A percentile compares a stretch with the other conserved stretches of the same genome.
Evolutionary conservation across 1,140 invertebrate genomes (phyloP).

Genomic region (Drosophila kanapiae): DNA sequence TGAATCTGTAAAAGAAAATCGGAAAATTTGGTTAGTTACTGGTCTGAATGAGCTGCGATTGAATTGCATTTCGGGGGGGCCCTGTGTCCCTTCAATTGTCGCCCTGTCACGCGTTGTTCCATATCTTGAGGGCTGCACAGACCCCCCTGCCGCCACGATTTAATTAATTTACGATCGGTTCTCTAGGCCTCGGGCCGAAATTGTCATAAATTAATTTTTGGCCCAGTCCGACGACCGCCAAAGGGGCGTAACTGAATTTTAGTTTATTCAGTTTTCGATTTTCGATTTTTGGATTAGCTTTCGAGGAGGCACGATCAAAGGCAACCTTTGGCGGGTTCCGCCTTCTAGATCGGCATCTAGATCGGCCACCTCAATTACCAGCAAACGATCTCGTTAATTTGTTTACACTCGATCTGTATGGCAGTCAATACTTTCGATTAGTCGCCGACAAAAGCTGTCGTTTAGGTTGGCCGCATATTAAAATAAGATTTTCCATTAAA

Average conservation of each 20-base stretch:
- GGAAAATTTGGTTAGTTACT: slow-evolving; percentile 39
- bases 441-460: slow-evolving; percentile 65
- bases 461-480: slow-evolving; percentile 67
- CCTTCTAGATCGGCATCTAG: slow-evolving; percentile 46
- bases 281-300: slow-evolving; percentile 26
- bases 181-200: slow-evolving; percentile 38
- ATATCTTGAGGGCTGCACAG: slow-evolving; percentile 53
- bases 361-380: slow-evolving; percentile 72
- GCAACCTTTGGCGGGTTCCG: slow-evolving; percentile 43
- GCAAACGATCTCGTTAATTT: slow-evolving; percentile 82
- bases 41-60: slow-evolving; percentile 35
- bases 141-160: slow-evolving; percentile 23
- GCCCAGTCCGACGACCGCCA: slow-evolving; percentile 15
- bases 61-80: slow-evolving; percentile 56
- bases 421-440: slow-evolving; percentile 64
- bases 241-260: slow-evolving; percentile 41
- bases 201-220: slow-evolving; percentile 69
- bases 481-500: slow-evolving; percentile 61
- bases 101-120: slow-evolving; percentile 57
- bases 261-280: slow-evolving; percentile 15
- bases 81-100: slow-evolving; percentile 50
- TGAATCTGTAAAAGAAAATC: slow-evolving; percentile 62
- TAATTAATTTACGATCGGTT: slow-evolving; percentile 76
- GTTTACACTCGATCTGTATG: slow-evolving; percentile 64
- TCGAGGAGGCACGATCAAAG: slow-evolving; percentile 63